phyloP scores from a whole-genome alignment of 2,797 vertebrate species.

The Halcyon badia region DNA sequence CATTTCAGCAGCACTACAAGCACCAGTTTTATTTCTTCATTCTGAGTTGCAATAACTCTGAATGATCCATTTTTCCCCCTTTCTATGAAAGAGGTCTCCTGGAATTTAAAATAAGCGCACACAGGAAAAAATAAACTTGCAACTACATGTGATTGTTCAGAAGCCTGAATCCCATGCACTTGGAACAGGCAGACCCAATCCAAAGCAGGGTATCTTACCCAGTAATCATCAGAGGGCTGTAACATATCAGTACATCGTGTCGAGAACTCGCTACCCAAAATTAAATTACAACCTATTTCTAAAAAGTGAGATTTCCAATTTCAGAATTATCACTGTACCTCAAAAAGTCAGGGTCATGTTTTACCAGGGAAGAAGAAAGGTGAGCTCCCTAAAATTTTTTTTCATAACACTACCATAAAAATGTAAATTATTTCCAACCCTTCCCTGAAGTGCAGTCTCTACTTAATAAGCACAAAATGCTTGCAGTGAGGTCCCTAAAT shows the following conservation, averaged over 20 bases:
- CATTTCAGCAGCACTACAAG: neutral
- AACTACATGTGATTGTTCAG: neutral
- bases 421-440: neutral
- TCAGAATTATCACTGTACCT: neutral
- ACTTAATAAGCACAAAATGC: neutral
- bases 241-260: neutral
- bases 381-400: neutral
- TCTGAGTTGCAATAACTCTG: neutral
- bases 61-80: neutral
- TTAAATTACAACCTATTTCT: fast-evolving
- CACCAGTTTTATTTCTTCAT: neutral
- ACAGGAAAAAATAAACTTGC: neutral
- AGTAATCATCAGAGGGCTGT: neutral
- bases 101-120: neutral
- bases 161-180: neutral
- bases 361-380: neutral
- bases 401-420: neutral
- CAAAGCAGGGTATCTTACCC: neutral
- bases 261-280: neutral
- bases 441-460: neutral
- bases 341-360: neutral
- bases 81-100: neutral
- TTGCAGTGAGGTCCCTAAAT: neutral
- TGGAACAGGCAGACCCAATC: neutral
- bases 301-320: neutral